Conservation (phyloP, 2,797 vertebrate species). For the Neomorphus geoffroyi region DNA sequence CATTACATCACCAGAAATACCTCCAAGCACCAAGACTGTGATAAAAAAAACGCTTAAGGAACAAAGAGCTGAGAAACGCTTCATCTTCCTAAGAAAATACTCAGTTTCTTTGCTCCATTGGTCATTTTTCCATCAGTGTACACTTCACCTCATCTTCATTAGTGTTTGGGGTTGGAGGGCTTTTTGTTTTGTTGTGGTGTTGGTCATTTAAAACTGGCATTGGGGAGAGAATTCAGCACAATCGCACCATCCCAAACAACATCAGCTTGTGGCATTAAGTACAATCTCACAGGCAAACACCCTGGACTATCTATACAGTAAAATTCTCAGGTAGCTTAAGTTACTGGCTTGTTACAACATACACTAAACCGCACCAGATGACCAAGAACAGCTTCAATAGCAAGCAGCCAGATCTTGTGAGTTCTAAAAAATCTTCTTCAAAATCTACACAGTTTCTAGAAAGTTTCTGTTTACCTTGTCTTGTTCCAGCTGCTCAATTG, state of each 20-base stretch:
- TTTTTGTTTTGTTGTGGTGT: background rate
- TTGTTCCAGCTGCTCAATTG: slow-evolving; percentile 96
- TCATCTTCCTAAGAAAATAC: background rate
- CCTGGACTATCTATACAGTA: background rate
- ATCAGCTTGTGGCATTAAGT: background rate
- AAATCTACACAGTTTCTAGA: background rate
- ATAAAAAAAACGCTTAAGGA: background rate
- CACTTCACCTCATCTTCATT: background rate
- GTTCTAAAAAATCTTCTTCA: background rate
- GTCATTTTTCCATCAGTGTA: background rate
- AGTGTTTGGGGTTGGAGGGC: background rate
- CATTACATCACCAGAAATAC: background rate
- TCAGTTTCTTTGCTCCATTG: background rate
- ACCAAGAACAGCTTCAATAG: slow-evolving; percentile 23
- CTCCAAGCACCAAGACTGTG: background rate
- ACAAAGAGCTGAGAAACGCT: background rate
- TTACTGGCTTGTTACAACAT: background rate
- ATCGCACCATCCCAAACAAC: background rate
- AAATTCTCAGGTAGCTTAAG: background rate
- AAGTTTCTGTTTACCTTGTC: slow-evolving; percentile 88
- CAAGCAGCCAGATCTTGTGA: background rate
- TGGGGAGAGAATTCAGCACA: background rate
- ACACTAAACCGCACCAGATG: background rate
- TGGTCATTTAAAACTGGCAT: background rate
- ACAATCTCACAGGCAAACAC: background rate